Conservation (phyloP, 2,888 invertebrate species). For the Harmothoe impar region DNA sequence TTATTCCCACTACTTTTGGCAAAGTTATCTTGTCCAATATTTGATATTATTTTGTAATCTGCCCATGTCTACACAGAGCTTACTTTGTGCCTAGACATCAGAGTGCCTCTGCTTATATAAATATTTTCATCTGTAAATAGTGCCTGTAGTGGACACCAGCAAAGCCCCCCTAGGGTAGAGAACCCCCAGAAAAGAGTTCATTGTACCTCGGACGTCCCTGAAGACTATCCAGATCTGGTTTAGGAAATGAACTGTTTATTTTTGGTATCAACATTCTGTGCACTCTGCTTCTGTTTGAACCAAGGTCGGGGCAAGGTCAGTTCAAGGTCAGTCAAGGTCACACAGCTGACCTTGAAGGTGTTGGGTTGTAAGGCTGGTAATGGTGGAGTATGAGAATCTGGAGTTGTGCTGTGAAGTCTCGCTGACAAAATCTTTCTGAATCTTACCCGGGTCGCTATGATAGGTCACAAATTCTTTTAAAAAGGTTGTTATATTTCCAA, state of each 20-base stretch:
- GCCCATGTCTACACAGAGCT: neutral
- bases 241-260: conserved; percentile 37
- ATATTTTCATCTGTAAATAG: neutral
- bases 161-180: neutral
- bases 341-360: neutral
- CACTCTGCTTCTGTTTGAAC: conserved; percentile 26
- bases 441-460: too few species aligned
- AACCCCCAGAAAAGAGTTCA: neutral
- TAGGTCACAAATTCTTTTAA: too few species aligned
- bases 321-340: conserved; percentile 35
- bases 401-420: neutral
- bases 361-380: neutral
- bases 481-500: too few species aligned
- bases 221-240: conserved; percentile 15
- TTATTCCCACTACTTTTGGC: neutral
- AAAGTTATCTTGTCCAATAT: neutral
- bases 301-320: conserved; percentile 42
- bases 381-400: neutral
- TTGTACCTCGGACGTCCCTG: neutral
- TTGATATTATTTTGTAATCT: conserved; percentile 33
- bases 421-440: too few species aligned
- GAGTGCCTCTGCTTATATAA: neutral
- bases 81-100: neutral
- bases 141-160: neutral
- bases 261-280: conserved; percentile 53